Evolutionary conservation across 2,113 vertebrate species (phyloP), one percentile per base, ranked within the genome.

Genomic region (Pelobates fuscus): DNA sequence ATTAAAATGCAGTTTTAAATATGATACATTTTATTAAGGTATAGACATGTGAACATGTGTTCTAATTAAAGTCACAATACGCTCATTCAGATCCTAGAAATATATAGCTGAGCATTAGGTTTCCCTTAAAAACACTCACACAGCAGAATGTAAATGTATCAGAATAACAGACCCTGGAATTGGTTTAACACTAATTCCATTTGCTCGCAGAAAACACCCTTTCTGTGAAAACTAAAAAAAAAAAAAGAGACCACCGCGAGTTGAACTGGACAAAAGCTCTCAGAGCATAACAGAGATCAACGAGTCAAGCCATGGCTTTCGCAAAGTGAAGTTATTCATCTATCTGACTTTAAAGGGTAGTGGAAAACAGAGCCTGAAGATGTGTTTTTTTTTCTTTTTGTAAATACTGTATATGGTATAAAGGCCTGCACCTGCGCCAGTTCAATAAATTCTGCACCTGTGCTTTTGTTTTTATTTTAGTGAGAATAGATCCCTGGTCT

Each of bases 391-490:
- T 76, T 81, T 52, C 78, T 83, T 80, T 70, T 78, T 80, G 84
- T 84, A 82, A 84, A 87, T 81, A 85, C 78, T 62, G 0, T 37
- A 80, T 58, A 81, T 82, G 67, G 79, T 78, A 68, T 62, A 77
- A 55, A 80, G 41, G 80, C 79, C 79, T 52, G 73, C 71, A 77
- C 83, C 86, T 80, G 86, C 79, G 67, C 12, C 57, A 77, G 75
- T 64, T 18, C 77, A n/a, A 82, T 70, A 79, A 54, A 8, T 78
- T 81, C 84, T 83, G 81, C 89, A 91, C 86, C 90, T 90, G 90
- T 85, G 78, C 79, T 89, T 91, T 80, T 89, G 85, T 90, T 91
- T 89, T 83, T 81, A 79, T 86, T 88, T 80, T 75, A 70, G 78
- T 75, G 70, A 79, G 81, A 83, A 67, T 66, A 68, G 83, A 75